A percentile compares a stretch with the other conserved stretches of the same genome.
Evolutionary conservation across 64 coral and sea anemone genomes (phyloP).

Genomic region (Dendrophyllia cribrosa): DNA sequence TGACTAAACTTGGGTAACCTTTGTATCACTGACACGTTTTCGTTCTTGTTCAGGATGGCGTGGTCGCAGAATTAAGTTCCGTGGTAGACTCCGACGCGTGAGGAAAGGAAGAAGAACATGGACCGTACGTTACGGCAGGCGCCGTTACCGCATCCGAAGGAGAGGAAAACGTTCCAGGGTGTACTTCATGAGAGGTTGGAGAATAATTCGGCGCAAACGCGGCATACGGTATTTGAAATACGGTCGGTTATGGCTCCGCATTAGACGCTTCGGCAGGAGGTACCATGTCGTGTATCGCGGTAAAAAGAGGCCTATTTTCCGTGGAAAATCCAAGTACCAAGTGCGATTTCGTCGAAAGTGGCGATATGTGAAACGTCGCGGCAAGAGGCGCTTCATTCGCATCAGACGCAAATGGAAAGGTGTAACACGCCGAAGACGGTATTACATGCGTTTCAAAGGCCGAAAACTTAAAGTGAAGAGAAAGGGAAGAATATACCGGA

Average conservation of each 20-base stretch:
- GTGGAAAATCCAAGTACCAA: not conserved
- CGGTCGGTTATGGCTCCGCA: not conserved
- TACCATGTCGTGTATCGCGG: not conserved
- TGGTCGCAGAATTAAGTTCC: slow-evolving; percentile 1
- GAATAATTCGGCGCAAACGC: not conserved
- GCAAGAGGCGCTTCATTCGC: not conserved
- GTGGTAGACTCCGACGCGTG: slow-evolving; percentile 14
- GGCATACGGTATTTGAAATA: slow-evolving; percentile 17
- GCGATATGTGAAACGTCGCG: not conserved
- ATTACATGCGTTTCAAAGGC: slow-evolving; percentile 3
- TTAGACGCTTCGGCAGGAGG: not conserved
- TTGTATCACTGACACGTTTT: not conserved
- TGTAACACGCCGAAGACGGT: not conserved
- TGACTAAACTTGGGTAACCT: not conserved
- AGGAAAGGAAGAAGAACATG: slow-evolving; percentile 11
- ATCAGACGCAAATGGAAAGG: not conserved
- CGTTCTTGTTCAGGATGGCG: not conserved
- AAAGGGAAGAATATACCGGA: not conserved
- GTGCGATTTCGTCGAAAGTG: not conserved
- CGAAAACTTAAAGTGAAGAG: not conserved
- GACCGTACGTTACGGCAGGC: not conserved
- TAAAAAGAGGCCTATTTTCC: not conserved
- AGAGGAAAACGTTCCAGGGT: not conserved
- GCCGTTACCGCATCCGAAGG: not conserved
- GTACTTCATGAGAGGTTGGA: not conserved